Evolutionary conservation across 2,888 invertebrate genomes (phyloP).

Genomic region (Pseudeuparius sepicola): DNA sequence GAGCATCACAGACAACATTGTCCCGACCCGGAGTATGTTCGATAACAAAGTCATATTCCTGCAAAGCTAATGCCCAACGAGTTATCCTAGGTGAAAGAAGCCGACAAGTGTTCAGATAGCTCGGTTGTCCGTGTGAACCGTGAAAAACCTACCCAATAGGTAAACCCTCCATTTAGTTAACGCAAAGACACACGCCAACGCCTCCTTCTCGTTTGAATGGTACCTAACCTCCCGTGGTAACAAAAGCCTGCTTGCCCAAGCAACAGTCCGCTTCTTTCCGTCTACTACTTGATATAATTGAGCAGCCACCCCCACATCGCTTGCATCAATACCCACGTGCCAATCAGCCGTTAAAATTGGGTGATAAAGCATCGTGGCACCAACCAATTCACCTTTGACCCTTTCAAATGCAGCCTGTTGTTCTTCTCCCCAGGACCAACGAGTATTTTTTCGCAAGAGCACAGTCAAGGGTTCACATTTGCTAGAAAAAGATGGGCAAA

Average conservation of each 20-base stretch:
- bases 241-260: conserved; percentile 12
- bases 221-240: conserved; percentile 15
- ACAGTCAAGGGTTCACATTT: conserved; percentile 8
- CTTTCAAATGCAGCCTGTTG: conserved; percentile 10
- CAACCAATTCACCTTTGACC: conserved; percentile 6
- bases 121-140: conserved; percentile 18
- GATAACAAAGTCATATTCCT: conserved; percentile 18
- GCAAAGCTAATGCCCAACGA: conserved; percentile 19
- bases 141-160: conserved; percentile 17
- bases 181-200: conserved; percentile 16
- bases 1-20: conserved; percentile 15
- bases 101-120: conserved; percentile 20
- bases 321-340: conserved; percentile 17
- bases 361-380: conserved; percentile 11
- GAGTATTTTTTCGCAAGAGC: conserved; percentile 7
- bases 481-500: no score
- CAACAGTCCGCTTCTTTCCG: no score
- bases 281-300: no score
- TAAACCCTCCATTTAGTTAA: no score
- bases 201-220: conserved; percentile 14
- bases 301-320: conserved; percentile 17
- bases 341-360: no score
- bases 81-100: conserved; percentile 16
- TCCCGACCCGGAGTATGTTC: conserved; percentile 15
- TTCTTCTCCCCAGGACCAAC: conserved; percentile 5